Conservation (phyloP, 1,140 invertebrate species). For the Panagrolaimus sp. region DNA sequence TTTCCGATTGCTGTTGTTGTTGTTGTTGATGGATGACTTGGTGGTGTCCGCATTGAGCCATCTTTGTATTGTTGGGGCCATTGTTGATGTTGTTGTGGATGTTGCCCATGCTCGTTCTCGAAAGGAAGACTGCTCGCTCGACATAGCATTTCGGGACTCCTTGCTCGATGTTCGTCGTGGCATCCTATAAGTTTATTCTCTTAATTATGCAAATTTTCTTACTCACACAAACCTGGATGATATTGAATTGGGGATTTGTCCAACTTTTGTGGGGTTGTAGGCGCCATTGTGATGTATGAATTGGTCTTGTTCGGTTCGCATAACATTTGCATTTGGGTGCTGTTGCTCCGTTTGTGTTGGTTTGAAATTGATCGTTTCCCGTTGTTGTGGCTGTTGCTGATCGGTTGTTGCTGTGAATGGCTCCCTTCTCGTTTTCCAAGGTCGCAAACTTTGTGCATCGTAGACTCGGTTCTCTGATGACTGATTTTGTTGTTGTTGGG, state of each 20-base stretch:
- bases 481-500: not conserved
- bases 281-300: not conserved
- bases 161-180: not conserved
- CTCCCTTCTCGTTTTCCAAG: not conserved
- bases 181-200: not conserved
- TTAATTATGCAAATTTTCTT: not conserved
- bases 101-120: not conserved
- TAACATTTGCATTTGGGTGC: slow-evolving; percentile 9
- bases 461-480: no score
- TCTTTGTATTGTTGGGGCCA: slow-evolving; percentile 5
- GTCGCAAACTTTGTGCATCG: not conserved
- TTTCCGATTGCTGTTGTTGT: not conserved
- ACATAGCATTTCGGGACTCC: slow-evolving; percentile 8
- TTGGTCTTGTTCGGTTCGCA: not conserved
- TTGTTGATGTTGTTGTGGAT: not conserved
- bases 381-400: not conserved
- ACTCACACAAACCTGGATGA: not conserved
- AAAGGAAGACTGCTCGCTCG: slow-evolving; percentile 12
- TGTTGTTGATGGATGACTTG: not conserved
- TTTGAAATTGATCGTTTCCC: not conserved
- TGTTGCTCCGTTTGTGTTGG: not conserved
- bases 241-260: not conserved
- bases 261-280: slow-evolving; percentile 5
- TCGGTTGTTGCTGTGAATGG: not conserved
- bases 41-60: slow-evolving; percentile 5